Evolutionary conservation across 64 coral and sea anemone species (phyloP).

Genomic region (Actinia tenebrosa): DNA sequence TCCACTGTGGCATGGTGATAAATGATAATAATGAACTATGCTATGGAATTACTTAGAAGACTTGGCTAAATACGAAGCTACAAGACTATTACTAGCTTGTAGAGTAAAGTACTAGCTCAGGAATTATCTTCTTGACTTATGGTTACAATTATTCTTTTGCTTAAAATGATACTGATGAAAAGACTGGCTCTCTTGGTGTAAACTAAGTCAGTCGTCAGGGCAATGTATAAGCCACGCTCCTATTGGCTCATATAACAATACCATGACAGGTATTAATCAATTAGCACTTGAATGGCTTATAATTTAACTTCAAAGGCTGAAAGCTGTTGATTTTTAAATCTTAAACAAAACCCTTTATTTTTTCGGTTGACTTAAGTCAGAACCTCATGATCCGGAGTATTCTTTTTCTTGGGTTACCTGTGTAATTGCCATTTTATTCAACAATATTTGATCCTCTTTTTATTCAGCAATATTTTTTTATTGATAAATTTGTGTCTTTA

Average conservation of each 20-base stretch:
- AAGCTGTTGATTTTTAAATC: background rate
- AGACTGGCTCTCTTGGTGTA: slow-evolving; percentile 18
- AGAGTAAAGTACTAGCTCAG: background rate
- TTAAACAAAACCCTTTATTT: background rate
- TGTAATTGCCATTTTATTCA: background rate
- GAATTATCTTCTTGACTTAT: background rate
- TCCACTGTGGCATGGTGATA: slow-evolving; percentile 65
- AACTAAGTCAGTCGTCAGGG: slow-evolving; percentile 64
- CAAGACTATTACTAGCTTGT: background rate
- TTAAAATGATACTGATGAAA: background rate
- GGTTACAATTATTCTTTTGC: background rate
- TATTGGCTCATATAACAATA: slow-evolving; percentile 50
- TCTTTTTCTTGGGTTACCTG: background rate
- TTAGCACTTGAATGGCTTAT: slow-evolving; percentile 24
- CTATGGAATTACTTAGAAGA: background rate
- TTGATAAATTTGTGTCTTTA: background rate
- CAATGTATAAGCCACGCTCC: slow-evolving; percentile 5
- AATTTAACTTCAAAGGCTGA: background rate
- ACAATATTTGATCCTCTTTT: background rate
- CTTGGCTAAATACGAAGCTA: background rate
- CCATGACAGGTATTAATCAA: slow-evolving; percentile 31
- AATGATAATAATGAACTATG: background rate
- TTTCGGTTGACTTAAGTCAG: background rate
- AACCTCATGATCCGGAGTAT: background rate
- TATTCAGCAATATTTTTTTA: background rate